These are phyloP conservation scores for Egretta garzetta DNA, from an alignment of 2,113 vertebrate species.

Conservation along the genomic window DNA sequence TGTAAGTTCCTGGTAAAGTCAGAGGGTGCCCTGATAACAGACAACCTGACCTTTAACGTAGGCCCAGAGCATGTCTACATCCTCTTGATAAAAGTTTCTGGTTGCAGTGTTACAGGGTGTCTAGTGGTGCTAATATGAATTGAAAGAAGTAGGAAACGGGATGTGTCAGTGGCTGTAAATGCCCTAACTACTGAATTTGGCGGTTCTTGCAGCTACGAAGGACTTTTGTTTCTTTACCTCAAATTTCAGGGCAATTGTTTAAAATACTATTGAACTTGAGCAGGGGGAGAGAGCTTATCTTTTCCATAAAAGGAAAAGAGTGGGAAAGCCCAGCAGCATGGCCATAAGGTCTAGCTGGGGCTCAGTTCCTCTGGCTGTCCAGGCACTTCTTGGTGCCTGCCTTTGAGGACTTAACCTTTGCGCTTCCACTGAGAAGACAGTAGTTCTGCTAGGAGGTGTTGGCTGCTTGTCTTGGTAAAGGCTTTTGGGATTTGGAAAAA, in stretches of 20 bases:
- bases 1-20: neutral
- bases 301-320: neutral
- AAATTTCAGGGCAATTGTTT: neutral
- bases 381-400: neutral
- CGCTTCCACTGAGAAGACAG: neutral
- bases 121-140: neutral
- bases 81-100: neutral
- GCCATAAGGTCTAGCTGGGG: fast-evolving
- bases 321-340: neutral
- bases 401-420: neutral
- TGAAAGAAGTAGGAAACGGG: neutral
- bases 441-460: neutral
- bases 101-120: neutral
- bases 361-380: neutral
- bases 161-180: neutral
- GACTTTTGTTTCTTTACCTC: neutral
- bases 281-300: neutral
- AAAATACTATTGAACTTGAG: neutral
- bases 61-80: neutral
- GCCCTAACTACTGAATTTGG: neutral
- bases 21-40: neutral
- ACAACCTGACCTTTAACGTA: neutral
- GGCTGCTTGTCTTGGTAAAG: neutral
- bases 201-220: neutral
- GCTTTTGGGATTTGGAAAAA: neutral